These are phyloP conservation scores for Arbacia lixula DNA, from an alignment of 53 echinoderm and acorn worm species.

Conservation along the genomic window DNA sequence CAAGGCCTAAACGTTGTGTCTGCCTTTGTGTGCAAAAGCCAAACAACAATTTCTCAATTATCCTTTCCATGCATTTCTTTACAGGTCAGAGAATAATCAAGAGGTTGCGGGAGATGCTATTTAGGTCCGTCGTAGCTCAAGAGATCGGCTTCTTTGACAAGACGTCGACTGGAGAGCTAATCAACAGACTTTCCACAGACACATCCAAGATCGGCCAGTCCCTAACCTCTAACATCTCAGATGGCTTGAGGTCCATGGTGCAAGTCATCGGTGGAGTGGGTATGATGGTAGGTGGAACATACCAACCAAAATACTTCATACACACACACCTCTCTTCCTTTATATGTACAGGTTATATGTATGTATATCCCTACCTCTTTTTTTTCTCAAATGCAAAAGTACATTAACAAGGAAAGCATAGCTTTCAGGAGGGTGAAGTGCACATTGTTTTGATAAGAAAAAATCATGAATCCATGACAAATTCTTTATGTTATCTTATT, in stretches of 20 bases:
- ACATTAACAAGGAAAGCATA: no score
- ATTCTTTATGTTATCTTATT: no score
- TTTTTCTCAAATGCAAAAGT: no score
- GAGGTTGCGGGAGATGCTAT: conserved; percentile 75
- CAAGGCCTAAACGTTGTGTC: no score
- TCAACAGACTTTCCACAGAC: conserved; percentile 89
- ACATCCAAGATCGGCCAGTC: conserved; percentile 86
- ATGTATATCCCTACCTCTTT: no score
- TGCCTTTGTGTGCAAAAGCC: no score
- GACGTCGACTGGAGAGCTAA: conserved; percentile 89
- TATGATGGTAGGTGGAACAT: conserved; percentile 95
- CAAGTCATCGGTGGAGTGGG: conserved; percentile 91
- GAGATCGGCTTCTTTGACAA: conserved; percentile 97
- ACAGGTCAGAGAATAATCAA: conserved; percentile 92
- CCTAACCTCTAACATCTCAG: conserved; percentile 86
- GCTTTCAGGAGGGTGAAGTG: no score
- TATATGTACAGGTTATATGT: no score
- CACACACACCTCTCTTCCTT: no score
- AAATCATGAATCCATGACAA: no score
- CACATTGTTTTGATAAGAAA: no score
- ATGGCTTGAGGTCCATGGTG: conserved; percentile 80
- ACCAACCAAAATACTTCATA: no score
- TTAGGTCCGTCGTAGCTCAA: conserved; percentile 85
- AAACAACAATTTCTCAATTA: neutral
- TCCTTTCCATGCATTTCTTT: neutral